phyloP scores from a whole-genome alignment of 2,888 invertebrate species.

The Scrobipalpa atriplicella region DNA sequence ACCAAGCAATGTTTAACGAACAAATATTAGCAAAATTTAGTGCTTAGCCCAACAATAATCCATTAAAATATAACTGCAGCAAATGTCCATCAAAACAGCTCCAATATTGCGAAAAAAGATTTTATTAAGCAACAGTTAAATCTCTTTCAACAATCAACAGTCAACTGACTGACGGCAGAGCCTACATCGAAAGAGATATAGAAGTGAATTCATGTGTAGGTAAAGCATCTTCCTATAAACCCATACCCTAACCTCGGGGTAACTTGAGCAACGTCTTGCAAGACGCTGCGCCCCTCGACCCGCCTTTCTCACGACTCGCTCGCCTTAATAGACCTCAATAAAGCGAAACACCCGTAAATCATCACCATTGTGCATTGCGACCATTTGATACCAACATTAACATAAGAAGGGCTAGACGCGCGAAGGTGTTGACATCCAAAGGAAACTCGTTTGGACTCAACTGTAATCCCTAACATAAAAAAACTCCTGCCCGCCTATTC shows the following conservation, averaged over 20 bases:
- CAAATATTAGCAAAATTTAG: too few relatives aligned
- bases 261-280: conserved; percentile 56
- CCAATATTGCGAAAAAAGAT: too few relatives aligned
- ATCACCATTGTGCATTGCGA: conserved; percentile 69
- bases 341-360: conserved; percentile 76
- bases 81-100: too few relatives aligned
- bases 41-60: too few relatives aligned
- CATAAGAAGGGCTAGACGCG: conserved; percentile 77
- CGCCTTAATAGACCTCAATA: conserved; percentile 73
- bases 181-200: too few relatives aligned
- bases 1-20: too few relatives aligned
- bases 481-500: conserved; percentile 38
- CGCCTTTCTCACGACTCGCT: conserved; percentile 76
- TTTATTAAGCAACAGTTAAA: too few relatives aligned
- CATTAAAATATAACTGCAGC: too few relatives aligned
- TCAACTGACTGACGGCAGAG: too few relatives aligned
- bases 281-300: conserved; percentile 62
- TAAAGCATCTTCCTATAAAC: not conserved
- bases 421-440: conserved; percentile 78
- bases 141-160: too few relatives aligned
- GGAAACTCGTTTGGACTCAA: conserved; percentile 63
- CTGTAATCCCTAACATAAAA: conserved; percentile 34
- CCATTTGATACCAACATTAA: conserved; percentile 71
- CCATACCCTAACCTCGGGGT: conserved; percentile 5
- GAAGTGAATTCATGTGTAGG: not conserved